Base-by-base conservation (phyloP, 2,888 invertebrate species). In the Nycteola revayana region DNA sequence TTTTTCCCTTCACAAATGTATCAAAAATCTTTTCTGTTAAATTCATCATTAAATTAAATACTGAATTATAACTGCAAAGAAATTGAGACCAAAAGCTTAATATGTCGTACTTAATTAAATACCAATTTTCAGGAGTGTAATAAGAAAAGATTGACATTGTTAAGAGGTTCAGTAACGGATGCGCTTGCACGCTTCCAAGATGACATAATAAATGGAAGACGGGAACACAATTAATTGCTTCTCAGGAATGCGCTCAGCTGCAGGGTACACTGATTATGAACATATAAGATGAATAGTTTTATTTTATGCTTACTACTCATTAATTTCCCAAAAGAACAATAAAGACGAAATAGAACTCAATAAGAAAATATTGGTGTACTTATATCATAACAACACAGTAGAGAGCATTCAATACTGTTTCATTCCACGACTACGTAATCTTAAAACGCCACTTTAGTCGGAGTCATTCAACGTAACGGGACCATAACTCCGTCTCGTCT, bases 391-490 rank as follows among this genome's bases (percentile, higher is more conserved):
- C 58, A 58, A 61, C 60, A 58, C 60, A 60, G 60, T 69, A 62
- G 66, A 61, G 56, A 58, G 56, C 58, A 39, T 51, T 52, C 42
- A 60, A 65, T 60, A 64, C 57, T 53, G 51, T 60, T 38, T 36
- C 47, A 43, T 20, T 51, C 49, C 59, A 62, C 55, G 57, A 49
- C 55, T 56, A 28, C 37, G 57, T 66, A 65, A 68, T 69, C 71
- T 68, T 62, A 53, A 62, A 67, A 62, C 54, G 62, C 53, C 63
- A 68, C 66, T 72, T 74, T 64, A 71, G 58, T 58, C 51, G 47
- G 50, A 73, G 69, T 73, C 75, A 72, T 79, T 83, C 65, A 74
- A 78, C 80, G 82, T 82, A 84, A 85, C 72, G 82, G 77, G 75
- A 76, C 76, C 63, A 76, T 84, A 84, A 83, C 75, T 79, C 66